A percentile compares a stretch with the other conserved stretches of the same genome.
phyloP scores from a whole-genome alignment of 2,888 invertebrate genomes.

The Elysia crispata region DNA sequence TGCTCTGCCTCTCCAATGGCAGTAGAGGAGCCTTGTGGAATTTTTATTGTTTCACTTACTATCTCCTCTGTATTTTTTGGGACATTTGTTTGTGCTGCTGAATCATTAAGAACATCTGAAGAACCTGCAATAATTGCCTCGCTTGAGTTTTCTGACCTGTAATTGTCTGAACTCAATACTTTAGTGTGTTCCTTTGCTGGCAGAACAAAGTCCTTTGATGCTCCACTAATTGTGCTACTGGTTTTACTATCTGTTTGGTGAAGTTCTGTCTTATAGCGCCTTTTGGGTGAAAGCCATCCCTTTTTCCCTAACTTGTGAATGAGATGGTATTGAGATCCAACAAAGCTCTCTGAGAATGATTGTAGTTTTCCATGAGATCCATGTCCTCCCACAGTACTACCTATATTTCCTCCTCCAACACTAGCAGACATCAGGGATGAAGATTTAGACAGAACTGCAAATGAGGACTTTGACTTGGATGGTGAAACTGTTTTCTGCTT shows the following conservation, averaged over 20 bases:
- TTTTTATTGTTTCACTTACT: neutral
- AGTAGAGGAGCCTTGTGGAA: neutral
- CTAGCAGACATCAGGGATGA: neutral
- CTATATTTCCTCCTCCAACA: constrained; percentile 1
- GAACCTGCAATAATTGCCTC: too few species aligned
- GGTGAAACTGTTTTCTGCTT: constrained; percentile 50
- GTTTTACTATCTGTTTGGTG: neutral
- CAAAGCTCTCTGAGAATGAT: too few species aligned
- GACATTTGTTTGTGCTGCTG: too few species aligned
- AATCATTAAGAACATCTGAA: too few species aligned
- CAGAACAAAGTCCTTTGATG: neutral
- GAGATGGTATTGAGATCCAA: neutral
- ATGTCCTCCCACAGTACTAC: neutral
- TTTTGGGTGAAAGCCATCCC: constrained; percentile 46
- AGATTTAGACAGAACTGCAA: too few species aligned
- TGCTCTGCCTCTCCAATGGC: neutral
- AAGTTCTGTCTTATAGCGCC: neutral
- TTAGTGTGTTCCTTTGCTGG: neutral
- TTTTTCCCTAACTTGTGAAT: constrained; percentile 27
- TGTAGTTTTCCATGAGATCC: neutral
- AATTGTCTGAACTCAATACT: neutral
- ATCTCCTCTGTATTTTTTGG: too few species aligned
- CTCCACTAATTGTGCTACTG: neutral
- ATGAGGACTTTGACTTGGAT: constrained; percentile 29
- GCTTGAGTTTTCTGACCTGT: too few species aligned